Conservation (phyloP, 2,113 vertebrate species). For the Scytalopus superciliaris region DNA sequence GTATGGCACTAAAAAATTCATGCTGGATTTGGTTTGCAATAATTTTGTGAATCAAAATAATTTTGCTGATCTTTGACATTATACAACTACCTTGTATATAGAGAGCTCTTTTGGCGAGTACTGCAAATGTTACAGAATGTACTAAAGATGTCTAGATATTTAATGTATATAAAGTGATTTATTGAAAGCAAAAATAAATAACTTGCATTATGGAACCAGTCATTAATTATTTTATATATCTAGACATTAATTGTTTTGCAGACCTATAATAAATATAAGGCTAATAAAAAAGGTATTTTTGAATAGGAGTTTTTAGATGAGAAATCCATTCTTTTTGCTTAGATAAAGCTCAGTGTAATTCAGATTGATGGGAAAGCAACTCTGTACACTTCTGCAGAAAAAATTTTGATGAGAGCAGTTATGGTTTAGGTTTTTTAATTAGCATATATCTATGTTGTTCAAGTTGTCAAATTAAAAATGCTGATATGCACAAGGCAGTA, state of each 20-base stretch:
- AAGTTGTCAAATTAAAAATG: background rate
- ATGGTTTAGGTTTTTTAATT: background rate
- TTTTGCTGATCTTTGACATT: background rate
- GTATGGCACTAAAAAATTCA: background rate
- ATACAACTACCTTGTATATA: background rate
- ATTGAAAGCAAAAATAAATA: background rate
- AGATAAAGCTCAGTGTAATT: background rate
- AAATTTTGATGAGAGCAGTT: background rate
- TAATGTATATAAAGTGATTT: background rate
- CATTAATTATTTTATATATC: background rate
- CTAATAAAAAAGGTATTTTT: background rate
- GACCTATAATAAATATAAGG: background rate
- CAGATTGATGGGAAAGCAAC: background rate
- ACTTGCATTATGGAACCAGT: background rate
- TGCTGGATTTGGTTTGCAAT: background rate
- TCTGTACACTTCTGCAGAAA: background rate
- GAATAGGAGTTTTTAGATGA: background rate
- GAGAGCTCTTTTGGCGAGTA: background rate
- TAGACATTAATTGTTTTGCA: background rate
- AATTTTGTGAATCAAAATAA: background rate
- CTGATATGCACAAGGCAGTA: fast-evolving
- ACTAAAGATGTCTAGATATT: background rate
- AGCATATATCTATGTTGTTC: background rate
- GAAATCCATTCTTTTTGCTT: background rate
- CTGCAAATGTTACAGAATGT: background rate